phyloP scores from a whole-genome alignment of 2,888 invertebrate genomes.

The Amiota communis region DNA sequence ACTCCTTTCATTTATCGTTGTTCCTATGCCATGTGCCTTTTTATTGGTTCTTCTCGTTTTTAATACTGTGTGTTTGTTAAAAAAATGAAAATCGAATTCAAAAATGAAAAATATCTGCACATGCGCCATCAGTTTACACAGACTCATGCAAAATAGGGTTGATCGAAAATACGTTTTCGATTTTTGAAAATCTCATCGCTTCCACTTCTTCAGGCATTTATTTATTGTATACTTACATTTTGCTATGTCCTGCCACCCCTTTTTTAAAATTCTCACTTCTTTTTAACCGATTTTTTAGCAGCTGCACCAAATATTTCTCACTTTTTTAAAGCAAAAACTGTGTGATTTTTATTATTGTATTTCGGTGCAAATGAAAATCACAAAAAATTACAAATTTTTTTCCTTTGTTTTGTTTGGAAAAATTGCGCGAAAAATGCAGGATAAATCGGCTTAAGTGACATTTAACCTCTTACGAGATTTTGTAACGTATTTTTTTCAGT shows the following conservation, averaged over 20 bases:
- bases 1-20: constrained; percentile 19
- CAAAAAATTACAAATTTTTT: constrained; percentile 37
- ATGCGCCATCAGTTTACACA: constrained; percentile 12
- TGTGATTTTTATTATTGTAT: constrained; percentile 32
- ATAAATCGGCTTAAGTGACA: constrained; percentile 62
- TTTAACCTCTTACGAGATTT: constrained; percentile 56
- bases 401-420: constrained; percentile 6
- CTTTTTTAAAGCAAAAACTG: constrained; percentile 54
- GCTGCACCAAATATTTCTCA: constrained; percentile 46
- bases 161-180: constrained; percentile 38
- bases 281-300: constrained; percentile 38
- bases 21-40: constrained; percentile 29
- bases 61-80: neutral
- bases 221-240: no score
- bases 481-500: constrained; percentile 58
- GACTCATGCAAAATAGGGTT: constrained; percentile 62
- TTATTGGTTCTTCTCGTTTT: constrained; percentile 26
- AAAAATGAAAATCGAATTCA: neutral
- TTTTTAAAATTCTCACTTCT: constrained; percentile 35
- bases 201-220: constrained; percentile 35
- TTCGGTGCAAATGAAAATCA: constrained; percentile 42
- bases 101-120: constrained; percentile 1
- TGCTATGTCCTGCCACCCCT: constrained; percentile 54
- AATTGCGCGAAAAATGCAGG: constrained; percentile 32
- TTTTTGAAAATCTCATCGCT: constrained; percentile 24